Evolutionary conservation across 1,140 invertebrate genomes (phyloP).

Genomic region (Pogonognathellus flavescens): DNA sequence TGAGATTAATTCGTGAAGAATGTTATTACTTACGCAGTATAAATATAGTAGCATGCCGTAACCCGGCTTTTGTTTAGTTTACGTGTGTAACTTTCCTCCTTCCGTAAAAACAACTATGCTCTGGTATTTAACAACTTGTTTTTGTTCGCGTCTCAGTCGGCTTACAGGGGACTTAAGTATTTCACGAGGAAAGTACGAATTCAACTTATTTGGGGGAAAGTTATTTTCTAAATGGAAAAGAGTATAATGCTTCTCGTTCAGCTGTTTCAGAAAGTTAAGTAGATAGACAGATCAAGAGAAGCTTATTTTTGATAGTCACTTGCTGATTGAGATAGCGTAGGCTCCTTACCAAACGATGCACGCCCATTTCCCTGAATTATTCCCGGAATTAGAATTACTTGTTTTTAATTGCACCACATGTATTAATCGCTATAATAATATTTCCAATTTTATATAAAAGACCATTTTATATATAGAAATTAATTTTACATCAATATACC

Average conservation of each 20-base stretch:
- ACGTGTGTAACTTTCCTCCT: not conserved
- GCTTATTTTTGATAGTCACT: not conserved
- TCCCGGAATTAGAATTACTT: too few species aligned
- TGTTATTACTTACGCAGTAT: too few species aligned
- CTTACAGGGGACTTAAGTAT: slow-evolving; percentile 2
- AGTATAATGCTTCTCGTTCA: slow-evolving; percentile 33
- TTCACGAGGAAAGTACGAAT: not conserved
- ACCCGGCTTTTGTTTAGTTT: not conserved
- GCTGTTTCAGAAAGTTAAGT: not conserved
- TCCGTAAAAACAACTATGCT: too few species aligned
- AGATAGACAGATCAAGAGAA: not conserved
- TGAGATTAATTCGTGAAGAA: not conserved
- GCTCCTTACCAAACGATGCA: too few species aligned
- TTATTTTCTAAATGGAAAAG: slow-evolving; percentile 20
- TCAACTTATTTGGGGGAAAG: not conserved
- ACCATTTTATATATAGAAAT: too few species aligned
- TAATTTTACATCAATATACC: too few species aligned
- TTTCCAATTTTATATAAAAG: too few species aligned
- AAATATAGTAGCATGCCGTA: too few species aligned
- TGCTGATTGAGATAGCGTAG: not conserved
- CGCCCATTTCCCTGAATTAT: too few species aligned
- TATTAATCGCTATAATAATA: too few species aligned
- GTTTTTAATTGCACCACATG: too few species aligned
- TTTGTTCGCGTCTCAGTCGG: not conserved
- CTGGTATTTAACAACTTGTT: not conserved